Evolutionary conservation across 1,140 invertebrate species (phyloP).

Genomic region (Orchesella cincta): DNA sequence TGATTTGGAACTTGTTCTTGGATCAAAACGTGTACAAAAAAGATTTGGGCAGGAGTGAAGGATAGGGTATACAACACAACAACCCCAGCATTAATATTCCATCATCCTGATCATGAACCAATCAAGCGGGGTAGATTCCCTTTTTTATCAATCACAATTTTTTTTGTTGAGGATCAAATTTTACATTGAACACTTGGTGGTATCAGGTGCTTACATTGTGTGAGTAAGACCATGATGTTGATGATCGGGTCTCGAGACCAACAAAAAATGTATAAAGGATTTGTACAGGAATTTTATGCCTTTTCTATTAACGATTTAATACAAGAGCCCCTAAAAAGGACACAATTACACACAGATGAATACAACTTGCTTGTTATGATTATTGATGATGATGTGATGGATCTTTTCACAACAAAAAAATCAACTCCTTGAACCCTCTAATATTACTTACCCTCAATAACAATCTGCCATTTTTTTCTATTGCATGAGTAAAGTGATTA

Average conservation of each 20-base stretch:
- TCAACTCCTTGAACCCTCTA: no score
- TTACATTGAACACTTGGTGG: constrained; percentile 5
- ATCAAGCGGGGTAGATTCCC: not conserved
- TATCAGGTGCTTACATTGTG: constrained; percentile 2
- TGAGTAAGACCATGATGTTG: no score
- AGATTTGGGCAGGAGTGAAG: no score
- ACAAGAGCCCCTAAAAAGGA: not conserved
- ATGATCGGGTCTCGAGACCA: no score
- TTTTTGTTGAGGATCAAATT: not conserved
- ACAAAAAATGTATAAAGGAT: no score
- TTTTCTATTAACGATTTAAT: not conserved
- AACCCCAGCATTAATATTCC: not conserved
- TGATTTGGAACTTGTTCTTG: not conserved
- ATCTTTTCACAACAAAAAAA: not conserved
- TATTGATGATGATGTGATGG: not conserved
- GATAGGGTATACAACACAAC: not conserved
- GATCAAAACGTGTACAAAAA: no score
- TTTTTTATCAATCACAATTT: constrained; percentile 13
- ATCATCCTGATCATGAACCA: not conserved
- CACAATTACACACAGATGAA: not conserved
- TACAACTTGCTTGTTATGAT: constrained; percentile 12
- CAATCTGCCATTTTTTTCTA: no score
- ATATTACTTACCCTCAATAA: no score
- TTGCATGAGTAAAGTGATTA: no score
- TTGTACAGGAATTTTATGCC: not conserved